phyloP scores from a whole-genome alignment of 2,888 invertebrate species.

The Poecilus cupreus region DNA sequence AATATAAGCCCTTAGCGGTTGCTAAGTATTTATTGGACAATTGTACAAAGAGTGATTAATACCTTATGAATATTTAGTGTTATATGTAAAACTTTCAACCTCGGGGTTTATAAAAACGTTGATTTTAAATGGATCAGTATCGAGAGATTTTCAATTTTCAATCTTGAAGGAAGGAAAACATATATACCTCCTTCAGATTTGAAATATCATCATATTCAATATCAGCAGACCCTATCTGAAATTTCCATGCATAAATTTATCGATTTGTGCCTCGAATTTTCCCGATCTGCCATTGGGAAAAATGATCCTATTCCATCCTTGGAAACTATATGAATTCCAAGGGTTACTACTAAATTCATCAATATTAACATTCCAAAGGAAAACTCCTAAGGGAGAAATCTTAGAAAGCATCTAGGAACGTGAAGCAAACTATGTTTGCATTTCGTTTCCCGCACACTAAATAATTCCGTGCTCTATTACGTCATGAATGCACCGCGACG shows the following conservation, averaged over 20 bases:
- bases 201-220: conserved; percentile 28
- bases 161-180: conserved; percentile 18
- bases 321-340: no score
- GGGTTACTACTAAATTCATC: no score
- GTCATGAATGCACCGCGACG: conserved; percentile 11
- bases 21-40: background rate
- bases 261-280: background rate
- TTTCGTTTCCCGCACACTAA: conserved; percentile 36
- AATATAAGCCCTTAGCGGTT: background rate
- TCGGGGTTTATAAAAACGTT: conserved; percentile 11
- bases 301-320: background rate
- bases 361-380: no score
- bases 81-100: no score
- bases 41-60: background rate
- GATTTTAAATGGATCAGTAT: conserved; percentile 16
- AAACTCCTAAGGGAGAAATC: background rate
- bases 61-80: background rate
- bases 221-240: background rate
- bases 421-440: conserved; percentile 24
- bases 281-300: no score
- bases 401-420: background rate
- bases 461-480: conserved; percentile 38
- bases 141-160: conserved; percentile 28
- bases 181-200: conserved; percentile 33
- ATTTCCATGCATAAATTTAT: conserved; percentile 40